Evolutionary conservation across 2,113 vertebrate genomes (phyloP), one percentile per base, ranked within the genome.

Genomic region (Tamias sibiricus): DNA sequence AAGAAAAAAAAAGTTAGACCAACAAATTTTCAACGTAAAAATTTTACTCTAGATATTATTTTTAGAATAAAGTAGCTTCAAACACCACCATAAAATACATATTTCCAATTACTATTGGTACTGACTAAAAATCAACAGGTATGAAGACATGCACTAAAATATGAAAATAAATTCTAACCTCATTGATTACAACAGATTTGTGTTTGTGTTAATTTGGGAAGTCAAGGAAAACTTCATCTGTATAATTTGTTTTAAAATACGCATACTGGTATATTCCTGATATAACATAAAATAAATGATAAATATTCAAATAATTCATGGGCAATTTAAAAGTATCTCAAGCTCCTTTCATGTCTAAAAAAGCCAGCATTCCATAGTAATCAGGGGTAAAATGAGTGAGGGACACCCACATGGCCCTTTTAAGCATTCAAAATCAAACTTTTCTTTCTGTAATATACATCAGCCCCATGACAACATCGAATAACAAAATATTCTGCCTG

Each of bases 201-300:
- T 42, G 47, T 54, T 76, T 95, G 10, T 81, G 5, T 69, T 86
- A 79, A 90, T 69, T 6, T 72, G 71, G 19, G 32, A 26, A 64
- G 14, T 44, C 54, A 77, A 71, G n/a, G 35, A 96, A 8, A 86
- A 90, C 0, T 20, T 87, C 17, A 93, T 8, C 22, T 82, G 24
- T 40, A 59, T 26, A 40, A 74, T 69, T 32, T 76, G 30, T 83
- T 59, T 72, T 37, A 79, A 76, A 68, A 76, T 26, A 92, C 2
- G 77, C 12, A 59, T 28, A 59, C 49, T 19, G 44, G 13, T 80
- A 14, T 71, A 49, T 75, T 91, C 66, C 35, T 72, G 28, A 62
- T 49, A 14, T n/a, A 95, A 71, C 24, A 84, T 88, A 47, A 88
- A 87, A 77, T 28, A 92, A 95, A 82, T 59, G 54, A 49, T 85